Base-by-base conservation (phyloP, 1,140 invertebrate genomes). In the Prorops nasuta region DNA sequence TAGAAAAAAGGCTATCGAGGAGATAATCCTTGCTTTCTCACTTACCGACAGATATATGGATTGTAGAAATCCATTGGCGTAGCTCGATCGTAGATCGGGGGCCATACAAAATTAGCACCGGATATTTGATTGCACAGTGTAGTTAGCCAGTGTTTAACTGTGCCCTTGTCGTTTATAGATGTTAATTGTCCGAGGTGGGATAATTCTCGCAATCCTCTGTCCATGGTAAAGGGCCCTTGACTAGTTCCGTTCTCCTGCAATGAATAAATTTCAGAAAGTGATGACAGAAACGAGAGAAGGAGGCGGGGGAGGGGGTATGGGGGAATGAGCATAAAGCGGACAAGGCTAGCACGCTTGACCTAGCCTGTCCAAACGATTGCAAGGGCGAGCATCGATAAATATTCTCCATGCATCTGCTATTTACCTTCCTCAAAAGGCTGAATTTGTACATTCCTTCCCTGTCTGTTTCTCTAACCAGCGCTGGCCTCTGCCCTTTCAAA, bases 361-460 rank as follows among this genome's bases (percentile, higher is more conserved):
- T n/a, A n/a, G n/a, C n/a, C n/a, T n/a, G n/a, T n/a, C n/a, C n/a
- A n/a, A n/a, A n/a, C n/a, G n/a, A n/a, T n/a, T n/a, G n/a, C n/a
- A n/a, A n/a, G n/a, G n/a, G n/a, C n/a, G n/a, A n/a, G n/a, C n/a
- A n/a, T n/a, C n/a, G n/a, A n/a, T n/a, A n/a, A n/a, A n/a, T n/a
- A n/a, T n/a, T n/a, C n/a, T n/a, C n/a, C n/a, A n/a, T n/a, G n/a
- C n/a, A n/a, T n/a, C n/a, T n/a, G n/a, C n/a, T n/a, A n/a, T 6
- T 28, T 49, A 67, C 64, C 51, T 37, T 58, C 4, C 45, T 43
- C 6, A 67, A 65, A 3, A 58, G n/a, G 43, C 64, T 67, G 21
- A 51, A 58, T 10, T 17, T 12, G 44, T 60, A 65, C 18, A 36
- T 3, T 1, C 41, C 50, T n/a, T 37, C 35, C n/a, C 34, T 39